A percentile compares a stretch with the other conserved stretches of the same genome.
phyloP scores from a whole-genome alignment of 92 coral and sea anemone genomes.

The Meandrina meandrites region DNA sequence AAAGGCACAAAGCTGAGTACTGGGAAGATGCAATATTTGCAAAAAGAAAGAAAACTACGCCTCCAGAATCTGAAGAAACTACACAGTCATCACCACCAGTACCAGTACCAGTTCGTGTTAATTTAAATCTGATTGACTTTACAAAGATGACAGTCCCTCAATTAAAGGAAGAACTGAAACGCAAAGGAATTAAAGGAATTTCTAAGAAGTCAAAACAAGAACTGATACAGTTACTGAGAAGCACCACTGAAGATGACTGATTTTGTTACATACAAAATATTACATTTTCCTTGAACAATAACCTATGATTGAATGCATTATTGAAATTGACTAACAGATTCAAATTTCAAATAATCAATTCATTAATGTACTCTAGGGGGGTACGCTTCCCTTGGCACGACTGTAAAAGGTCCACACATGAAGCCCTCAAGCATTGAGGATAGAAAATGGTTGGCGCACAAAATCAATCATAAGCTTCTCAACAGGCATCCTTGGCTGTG shows the following conservation, averaged over 20 bases:
- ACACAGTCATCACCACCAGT: background rate
- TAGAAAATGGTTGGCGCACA: constrained; percentile 24
- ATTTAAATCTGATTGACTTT: constrained; percentile 10
- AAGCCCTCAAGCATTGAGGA: background rate
- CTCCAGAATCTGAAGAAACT: background rate
- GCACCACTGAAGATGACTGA: background rate
- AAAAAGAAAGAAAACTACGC: constrained; percentile 29
- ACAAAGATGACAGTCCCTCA: constrained; percentile 33
- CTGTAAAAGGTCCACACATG: too few relatives aligned
- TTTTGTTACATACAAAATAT: background rate
- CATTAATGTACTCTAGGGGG: too few relatives aligned
- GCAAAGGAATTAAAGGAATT: background rate
- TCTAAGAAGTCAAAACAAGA: background rate
- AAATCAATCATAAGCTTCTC: constrained; percentile 49
- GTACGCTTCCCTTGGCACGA: too few relatives aligned
- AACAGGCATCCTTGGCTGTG: constrained; percentile 27
- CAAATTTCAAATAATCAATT: too few relatives aligned
- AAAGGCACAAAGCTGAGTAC: constrained; percentile 47
- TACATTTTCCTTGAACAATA: constrained; percentile 4
- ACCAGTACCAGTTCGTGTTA: too few relatives aligned
- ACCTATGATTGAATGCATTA: background rate
- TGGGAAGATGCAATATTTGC: constrained; percentile 51
- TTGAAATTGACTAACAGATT: too few relatives aligned
- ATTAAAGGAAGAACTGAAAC: constrained; percentile 29
- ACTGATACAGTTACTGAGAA: constrained; percentile 13